Base-by-base conservation (phyloP, 2,888 invertebrate genomes). In the Dione vanillae region DNA sequence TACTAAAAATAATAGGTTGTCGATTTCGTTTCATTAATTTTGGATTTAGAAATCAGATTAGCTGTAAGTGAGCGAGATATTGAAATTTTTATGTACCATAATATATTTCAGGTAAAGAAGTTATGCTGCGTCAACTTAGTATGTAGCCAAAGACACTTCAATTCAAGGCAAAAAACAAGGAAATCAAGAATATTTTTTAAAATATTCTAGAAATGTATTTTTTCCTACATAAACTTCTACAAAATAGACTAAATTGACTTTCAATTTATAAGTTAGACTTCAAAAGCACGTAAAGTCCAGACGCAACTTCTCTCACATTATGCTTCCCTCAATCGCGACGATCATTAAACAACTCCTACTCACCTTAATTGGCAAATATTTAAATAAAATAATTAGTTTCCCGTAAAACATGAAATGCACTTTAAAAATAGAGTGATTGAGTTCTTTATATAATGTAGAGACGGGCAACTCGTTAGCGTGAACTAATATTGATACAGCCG, bases 351-450 rank as follows among this genome's bases (percentile, higher is more conserved):
- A 83, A 56, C 82, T 80, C 80, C 79, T 76, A 69, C 79, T 78
- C 75, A 77, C 78, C 76, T 77, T 87, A 88, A 88, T 87, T 86
- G 87, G 83, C 86, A 85, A 87, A 88, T 85, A 85, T 86, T 87
- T 84, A 84, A 84, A 84, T 82, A 82, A 84, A 83, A 86, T 86
- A 87, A 88, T 88, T 85, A 87, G 83, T 81, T 49, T 12, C 11
- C 0, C 0, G 0, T n/a, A 7, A 58, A 62, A 54, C 35, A 40
- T 7, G 74, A 79, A 79, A 43, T 72, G 65, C 59, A 76, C 79
- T 76, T 64, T 78, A 75, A 71, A 40, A 52, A 43, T 20, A 45
- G 20, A 10, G 10, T 7, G 11, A 43, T 74, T 75, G 70, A 73
- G 79, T 66, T 59, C 27, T 52, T 59, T 77, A 40, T 74, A 19